Evolutionary conservation across 2,888 invertebrate genomes (phyloP), one percentile per base, ranked within the genome.

Genomic region (Thalpophila matura): DNA sequence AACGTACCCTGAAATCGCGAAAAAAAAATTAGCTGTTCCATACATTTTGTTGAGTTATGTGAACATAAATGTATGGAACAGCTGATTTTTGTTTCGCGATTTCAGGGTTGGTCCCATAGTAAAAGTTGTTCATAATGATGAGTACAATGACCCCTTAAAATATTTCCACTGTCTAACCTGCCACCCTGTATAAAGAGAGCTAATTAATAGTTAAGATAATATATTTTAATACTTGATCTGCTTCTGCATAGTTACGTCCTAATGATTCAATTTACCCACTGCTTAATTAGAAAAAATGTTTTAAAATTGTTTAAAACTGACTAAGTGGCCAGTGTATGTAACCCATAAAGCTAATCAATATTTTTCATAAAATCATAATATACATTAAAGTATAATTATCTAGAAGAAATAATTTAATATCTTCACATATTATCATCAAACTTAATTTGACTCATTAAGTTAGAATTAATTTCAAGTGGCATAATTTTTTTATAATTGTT

Each of bases 261-360:
- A 47, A 58, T 35, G n/a, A 26, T 68, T 64, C 26, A 67, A 64
- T 68, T 42, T 7, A 26, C n/a, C n/a, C n/a, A n/a, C n/a, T 35
- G 2, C n/a, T 42, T 47, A 35, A 57, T 40, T 35, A 20, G 26
- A 20, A 46, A 58, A 47, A 47, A 2, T 42, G 7, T 7, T 57
- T 35, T 12, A 12, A 35, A 37, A 24, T 62, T 20, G 6, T 43
- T 43, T 42, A 66, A 43, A 38, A 16, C n/a, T 37, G 43, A 65
- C 10, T 9, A 35, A 42, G 16, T 31, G 7, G 10, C n/a, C n/a
- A n/a, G 10, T 12, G 20, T 9, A 7, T 20, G 26, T 20, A 37
- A n/a, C n/a, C n/a, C n/a, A n/a, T n/a, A n/a, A n/a, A n/a, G 9
- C 33, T 37, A 7, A 45, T 66, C 37, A 56, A 27, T 45, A 56